Evolutionary conservation across 1,140 invertebrate genomes (phyloP).

Genomic region (Vollenhovia emeryi): DNA sequence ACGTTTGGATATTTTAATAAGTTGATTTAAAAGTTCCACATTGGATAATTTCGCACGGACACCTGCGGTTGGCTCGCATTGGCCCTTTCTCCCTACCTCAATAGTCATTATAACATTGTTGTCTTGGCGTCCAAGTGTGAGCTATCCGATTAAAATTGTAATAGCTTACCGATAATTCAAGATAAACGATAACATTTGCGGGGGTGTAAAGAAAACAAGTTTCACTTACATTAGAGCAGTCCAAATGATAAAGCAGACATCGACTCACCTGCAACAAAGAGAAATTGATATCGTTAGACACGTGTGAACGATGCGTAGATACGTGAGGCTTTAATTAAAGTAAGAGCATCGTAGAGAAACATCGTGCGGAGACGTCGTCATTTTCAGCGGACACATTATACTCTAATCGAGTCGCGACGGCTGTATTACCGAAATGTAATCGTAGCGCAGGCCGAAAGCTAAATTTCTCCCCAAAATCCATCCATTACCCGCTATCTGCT

Average conservation of each 20-base stretch:
- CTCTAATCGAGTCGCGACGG: neutral
- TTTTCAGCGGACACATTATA: neutral
- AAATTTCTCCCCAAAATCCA: neutral
- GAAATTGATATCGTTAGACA: constrained; percentile 26
- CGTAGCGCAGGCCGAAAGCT: neutral
- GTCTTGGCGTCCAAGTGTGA: neutral
- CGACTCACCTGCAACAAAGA: constrained; percentile 82
- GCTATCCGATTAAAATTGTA: neutral
- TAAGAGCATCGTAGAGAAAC: neutral
- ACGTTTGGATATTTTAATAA: no score
- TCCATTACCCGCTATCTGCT: neutral
- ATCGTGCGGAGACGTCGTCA: neutral
- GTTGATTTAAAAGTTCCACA: no score
- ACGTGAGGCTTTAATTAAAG: neutral
- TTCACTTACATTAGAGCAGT: neutral
- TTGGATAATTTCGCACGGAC: no score
- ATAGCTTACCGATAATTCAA: neutral
- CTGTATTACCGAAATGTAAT: neutral
- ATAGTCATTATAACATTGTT: no score
- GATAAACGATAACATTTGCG: neutral
- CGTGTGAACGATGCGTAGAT: neutral
- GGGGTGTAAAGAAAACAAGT: neutral
- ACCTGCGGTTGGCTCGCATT: no score
- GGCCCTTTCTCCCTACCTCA: no score
- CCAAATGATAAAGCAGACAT: neutral